These are phyloP conservation scores for Dolichomitus sp. DNA, from an alignment of 2,888 invertebrate species.

Conservation along the genomic window DNA sequence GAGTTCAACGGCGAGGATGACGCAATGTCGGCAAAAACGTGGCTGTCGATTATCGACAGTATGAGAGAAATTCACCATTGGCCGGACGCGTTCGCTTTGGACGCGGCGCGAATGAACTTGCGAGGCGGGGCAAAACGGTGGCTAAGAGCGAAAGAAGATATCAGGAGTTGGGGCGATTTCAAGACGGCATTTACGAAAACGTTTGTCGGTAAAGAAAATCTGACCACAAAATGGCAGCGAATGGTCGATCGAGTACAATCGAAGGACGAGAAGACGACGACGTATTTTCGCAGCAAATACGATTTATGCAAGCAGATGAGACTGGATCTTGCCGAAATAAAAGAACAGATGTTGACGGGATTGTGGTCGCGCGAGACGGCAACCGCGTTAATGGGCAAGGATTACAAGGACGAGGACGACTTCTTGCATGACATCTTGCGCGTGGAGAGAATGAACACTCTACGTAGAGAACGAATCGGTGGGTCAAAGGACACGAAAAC, in stretches of 20 bases:
- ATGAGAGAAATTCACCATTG: slow-evolving; percentile 52
- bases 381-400: slow-evolving; percentile 27
- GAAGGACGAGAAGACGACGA: slow-evolving; percentile 14
- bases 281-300: neutral
- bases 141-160: slow-evolving; percentile 20
- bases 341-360: slow-evolving; percentile 62
- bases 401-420: slow-evolving; percentile 31
- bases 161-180: slow-evolving; percentile 17
- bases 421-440: slow-evolving; percentile 40
- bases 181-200: slow-evolving; percentile 31
- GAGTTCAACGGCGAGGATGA: slow-evolving; percentile 39
- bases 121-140: slow-evolving; percentile 34
- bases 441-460: slow-evolving; percentile 35
- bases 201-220: slow-evolving; percentile 44
- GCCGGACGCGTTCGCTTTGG: slow-evolving; percentile 21
- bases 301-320: slow-evolving; percentile 69
- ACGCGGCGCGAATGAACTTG: slow-evolving; percentile 46
- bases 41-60: slow-evolving; percentile 34
- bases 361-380: slow-evolving; percentile 32
- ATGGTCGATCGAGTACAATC: slow-evolving; percentile 37
- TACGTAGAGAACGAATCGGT: slow-evolving; percentile 13
- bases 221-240: slow-evolving; percentile 41
- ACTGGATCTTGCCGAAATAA: slow-evolving; percentile 67
- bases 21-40: slow-evolving; percentile 25
- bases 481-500: slow-evolving; percentile 21